These are phyloP conservation scores for Epirrhoe alternata DNA, from an alignment of 2,888 invertebrate species.

Conservation along the genomic window DNA sequence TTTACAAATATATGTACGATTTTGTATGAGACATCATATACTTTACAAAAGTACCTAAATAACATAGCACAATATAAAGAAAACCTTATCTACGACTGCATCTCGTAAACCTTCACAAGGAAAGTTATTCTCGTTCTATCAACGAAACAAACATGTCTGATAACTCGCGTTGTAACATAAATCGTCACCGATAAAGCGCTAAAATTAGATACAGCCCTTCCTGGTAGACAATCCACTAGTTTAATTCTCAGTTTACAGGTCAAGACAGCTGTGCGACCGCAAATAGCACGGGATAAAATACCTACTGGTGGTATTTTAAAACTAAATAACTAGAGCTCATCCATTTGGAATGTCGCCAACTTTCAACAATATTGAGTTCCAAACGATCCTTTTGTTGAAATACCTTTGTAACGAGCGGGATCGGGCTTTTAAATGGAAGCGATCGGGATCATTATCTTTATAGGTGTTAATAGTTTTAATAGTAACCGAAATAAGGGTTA, in stretches of 20 bases:
- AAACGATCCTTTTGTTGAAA: slow-evolving; percentile 55
- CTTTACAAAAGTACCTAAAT: neutral
- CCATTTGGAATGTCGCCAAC: slow-evolving; percentile 78
- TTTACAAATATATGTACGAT: neutral
- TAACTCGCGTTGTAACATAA: slow-evolving; percentile 6
- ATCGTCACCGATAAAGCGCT: slow-evolving; percentile 12
- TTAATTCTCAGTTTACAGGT: slow-evolving; percentile 51
- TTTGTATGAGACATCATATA: neutral
- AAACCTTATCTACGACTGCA: neutral
- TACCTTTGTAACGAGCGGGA: slow-evolving; percentile 22
- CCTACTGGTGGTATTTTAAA: slow-evolving; percentile 69
- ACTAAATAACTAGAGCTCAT: slow-evolving; percentile 70
- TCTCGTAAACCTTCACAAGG: neutral
- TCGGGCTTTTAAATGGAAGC: slow-evolving; percentile 5
- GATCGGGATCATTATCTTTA: neutral
- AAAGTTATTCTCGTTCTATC: neutral
- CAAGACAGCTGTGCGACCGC: slow-evolving; percentile 62
- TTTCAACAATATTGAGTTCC: slow-evolving; percentile 58
- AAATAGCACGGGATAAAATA: slow-evolving; percentile 73
- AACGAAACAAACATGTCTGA: slow-evolving; percentile 6
- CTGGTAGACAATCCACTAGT: slow-evolving; percentile 27
- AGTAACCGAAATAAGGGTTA: neutral
- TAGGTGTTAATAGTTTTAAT: neutral
- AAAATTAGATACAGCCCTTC: slow-evolving; percentile 30
- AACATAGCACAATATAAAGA: neutral